Percentiles rank a stretch among this genome's conserved stretches.
These are phyloP conservation scores for Plutella xylostella DNA, from an alignment of 2,888 invertebrate genomes.

Conservation along the genomic window DNA sequence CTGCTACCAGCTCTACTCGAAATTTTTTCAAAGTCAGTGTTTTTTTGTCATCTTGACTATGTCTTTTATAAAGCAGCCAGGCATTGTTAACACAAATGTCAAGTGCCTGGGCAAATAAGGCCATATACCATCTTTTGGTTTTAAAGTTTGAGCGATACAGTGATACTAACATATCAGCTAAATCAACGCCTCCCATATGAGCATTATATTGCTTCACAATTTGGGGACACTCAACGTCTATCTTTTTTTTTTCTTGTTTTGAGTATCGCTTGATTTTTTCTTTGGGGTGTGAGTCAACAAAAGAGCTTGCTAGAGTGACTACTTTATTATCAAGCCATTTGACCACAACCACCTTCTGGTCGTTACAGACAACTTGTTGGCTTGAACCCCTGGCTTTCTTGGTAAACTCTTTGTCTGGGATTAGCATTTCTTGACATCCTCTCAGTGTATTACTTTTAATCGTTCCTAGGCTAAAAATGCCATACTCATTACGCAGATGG, in stretches of 20 bases:
- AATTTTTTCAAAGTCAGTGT: background rate
- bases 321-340: conserved; percentile 16
- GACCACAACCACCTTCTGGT: conserved; percentile 9
- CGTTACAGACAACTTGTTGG: conserved; percentile 10
- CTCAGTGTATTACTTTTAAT: conserved; percentile 11
- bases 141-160: conserved; percentile 10
- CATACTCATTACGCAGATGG: conserved; percentile 7
- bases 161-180: conserved; percentile 3
- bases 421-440: conserved; percentile 3
- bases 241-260: conserved; percentile 9
- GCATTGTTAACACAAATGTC: conserved; percentile 15
- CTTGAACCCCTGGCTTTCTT: conserved; percentile 14
- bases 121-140: conserved; percentile 16
- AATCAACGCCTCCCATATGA: conserved; percentile 18
- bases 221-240: conserved; percentile 11
- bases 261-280: background rate
- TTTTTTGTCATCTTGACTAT: background rate
- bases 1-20: background rate
- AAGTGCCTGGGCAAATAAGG: conserved; percentile 14
- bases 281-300: conserved; percentile 10
- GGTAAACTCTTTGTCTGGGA: conserved; percentile 1
- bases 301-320: conserved; percentile 13
- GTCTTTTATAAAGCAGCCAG: conserved; percentile 6
- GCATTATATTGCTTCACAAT: conserved; percentile 20
- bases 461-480: conserved; percentile 12